Evolutionary conservation across 1,140 invertebrate genomes (phyloP).

Genomic region (Hesperophylax magnus): DNA sequence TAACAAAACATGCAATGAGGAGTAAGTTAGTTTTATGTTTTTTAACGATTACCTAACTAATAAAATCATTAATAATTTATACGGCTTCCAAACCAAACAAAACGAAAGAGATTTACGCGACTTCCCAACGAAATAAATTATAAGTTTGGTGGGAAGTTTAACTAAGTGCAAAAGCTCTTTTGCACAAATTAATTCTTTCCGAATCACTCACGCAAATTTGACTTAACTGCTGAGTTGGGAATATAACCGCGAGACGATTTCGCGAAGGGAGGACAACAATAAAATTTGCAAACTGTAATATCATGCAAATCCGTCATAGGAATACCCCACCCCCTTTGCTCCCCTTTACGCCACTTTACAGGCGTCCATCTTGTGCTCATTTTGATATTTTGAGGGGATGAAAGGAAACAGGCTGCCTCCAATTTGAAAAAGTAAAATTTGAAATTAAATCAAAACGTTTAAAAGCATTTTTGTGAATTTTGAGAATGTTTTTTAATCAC

Average conservation of each 20-base stretch:
- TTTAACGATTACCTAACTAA: too few species aligned
- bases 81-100: too few species aligned
- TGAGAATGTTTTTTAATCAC: too few species aligned
- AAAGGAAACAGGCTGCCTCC: too few species aligned
- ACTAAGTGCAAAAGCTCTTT: slow-evolving; percentile 16
- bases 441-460: too few species aligned
- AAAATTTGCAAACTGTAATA: slow-evolving; percentile 39
- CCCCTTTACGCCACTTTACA: neutral
- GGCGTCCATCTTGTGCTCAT: slow-evolving; percentile 32
- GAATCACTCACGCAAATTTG: slow-evolving; percentile 19
- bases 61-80: too few species aligned
- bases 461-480: too few species aligned
- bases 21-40: too few species aligned
- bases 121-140: neutral
- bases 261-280: slow-evolving; percentile 1
- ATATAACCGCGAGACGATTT: neutral
- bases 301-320: slow-evolving; percentile 36
- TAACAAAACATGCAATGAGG: too few species aligned
- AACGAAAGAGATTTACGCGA: neutral
- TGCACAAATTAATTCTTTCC: slow-evolving; percentile 17
- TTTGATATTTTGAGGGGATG: neutral
- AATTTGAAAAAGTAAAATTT: too few species aligned
- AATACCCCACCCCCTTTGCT: neutral
- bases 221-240: neutral
- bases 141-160: neutral